Evolutionary conservation across 1,140 invertebrate genomes (phyloP).

Genomic region (Agrilus planipennis): DNA sequence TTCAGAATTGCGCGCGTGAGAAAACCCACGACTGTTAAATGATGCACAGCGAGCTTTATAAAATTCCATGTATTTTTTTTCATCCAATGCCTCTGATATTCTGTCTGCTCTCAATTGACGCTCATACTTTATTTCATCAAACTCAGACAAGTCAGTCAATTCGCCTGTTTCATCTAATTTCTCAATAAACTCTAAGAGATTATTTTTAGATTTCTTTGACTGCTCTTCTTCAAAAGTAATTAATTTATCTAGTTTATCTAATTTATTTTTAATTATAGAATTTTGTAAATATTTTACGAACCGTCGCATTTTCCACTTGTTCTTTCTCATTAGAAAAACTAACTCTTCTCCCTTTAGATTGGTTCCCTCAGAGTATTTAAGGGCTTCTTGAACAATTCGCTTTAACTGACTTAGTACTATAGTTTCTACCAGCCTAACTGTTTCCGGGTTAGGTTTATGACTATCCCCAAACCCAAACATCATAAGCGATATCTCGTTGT

Average conservation of each 20-base stretch:
- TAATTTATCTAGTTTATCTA: no score
- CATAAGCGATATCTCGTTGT: slow-evolving; percentile 53
- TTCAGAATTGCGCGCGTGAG: slow-evolving; percentile 30
- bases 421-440: slow-evolving; percentile 52
- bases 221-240: slow-evolving; percentile 11
- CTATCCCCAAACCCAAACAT: slow-evolving; percentile 65
- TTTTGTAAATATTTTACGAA: slow-evolving; percentile 31
- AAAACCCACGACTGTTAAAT: slow-evolving; percentile 18
- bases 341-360: slow-evolving; percentile 43
- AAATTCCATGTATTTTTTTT: slow-evolving; percentile 42
- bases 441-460: slow-evolving; percentile 48
- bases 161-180: slow-evolving; percentile 45
- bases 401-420: slow-evolving; percentile 51
- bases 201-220: slow-evolving; percentile 22
- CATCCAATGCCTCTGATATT: slow-evolving; percentile 38
- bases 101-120: slow-evolving; percentile 40
- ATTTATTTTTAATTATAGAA: slow-evolving; percentile 24
- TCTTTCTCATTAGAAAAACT: slow-evolving; percentile 53
- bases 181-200: slow-evolving; percentile 39
- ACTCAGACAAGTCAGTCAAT: slow-evolving; percentile 36
- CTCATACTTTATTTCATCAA: slow-evolving; percentile 39
- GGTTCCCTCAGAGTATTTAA: slow-evolving; percentile 38
- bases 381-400: slow-evolving; percentile 43
- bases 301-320: slow-evolving; percentile 36
- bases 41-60: slow-evolving; percentile 37